Evolutionary conservation across 2,888 invertebrate species (phyloP), one percentile per base, ranked within the genome.

Genomic region (Microctonus hyperodae): DNA sequence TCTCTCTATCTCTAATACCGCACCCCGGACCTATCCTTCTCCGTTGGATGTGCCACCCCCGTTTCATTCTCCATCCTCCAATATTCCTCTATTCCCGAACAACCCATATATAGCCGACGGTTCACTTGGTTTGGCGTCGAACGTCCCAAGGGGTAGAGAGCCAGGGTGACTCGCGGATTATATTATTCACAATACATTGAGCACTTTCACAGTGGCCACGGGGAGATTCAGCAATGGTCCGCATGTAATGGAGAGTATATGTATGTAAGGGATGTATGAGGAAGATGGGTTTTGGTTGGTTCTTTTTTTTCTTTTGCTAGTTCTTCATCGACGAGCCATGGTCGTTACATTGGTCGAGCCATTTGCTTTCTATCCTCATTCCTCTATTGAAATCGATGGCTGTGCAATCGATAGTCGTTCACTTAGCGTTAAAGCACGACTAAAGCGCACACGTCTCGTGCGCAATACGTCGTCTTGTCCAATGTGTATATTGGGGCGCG

Each of bases 161-260:
- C 65, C 69, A 72, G 76, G 76, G 73, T 76, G 76, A 76, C 77
- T 76, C 75, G 77, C 73, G 78, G 79, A 81, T 82, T 79, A 81
- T 78, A 81, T 81, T 82, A 83, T 82, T 82, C 79, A 78, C 81
- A 79, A 81, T 78, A 83, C 83, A 82, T 81, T 80, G 80, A 80
- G 75, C 79, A 78, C 79, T 81, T 78, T 82, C 75, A 77, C 73
- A 76, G 76, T 72, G 75, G 71, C 75, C 74, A 73, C 71, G 71
- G 69, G 73, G 70, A 75, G 75, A 74, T 75, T 74, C 67, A 72
- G 68, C 67, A 74, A 73, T 72, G 72, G 73, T 72, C 69, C 72
- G 72, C 48, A 48, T 37, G 70, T 69, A 66, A 68, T 61, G 33
- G 48, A 62, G 35, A 37, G 67, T 56, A 53, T 28, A 13, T 53